Evolutionary conservation across 1,140 invertebrate genomes (phyloP).

Genomic region (Ceratosolen fusciceps): DNA sequence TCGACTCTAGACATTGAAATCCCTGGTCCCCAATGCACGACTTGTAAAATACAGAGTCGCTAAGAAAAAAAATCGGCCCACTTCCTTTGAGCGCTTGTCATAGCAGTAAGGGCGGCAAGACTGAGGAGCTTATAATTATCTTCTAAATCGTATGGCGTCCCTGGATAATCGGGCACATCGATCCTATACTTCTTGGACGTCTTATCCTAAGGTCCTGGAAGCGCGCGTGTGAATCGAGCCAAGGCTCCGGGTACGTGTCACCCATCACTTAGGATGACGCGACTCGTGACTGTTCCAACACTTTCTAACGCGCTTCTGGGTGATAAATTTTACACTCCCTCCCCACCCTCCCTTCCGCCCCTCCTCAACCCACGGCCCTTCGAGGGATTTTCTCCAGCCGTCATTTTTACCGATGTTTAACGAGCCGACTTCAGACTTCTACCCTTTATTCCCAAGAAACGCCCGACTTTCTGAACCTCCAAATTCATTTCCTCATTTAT

Average conservation of each 20-base stretch:
- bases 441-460: no score
- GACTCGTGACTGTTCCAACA: neutral
- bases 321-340: neutral
- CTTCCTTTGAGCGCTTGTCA: no score
- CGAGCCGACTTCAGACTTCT: neutral
- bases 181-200: neutral
- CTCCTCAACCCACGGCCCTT: neutral
- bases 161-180: neutral
- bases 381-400: neutral
- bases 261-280: conserved; percentile 17
- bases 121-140: neutral
- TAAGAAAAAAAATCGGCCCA: no score
- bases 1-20: no score
- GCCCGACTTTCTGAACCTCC: no score
- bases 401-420: neutral
- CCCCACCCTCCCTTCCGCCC: neutral
- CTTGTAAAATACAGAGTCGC: no score
- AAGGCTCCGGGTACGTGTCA: conserved; percentile 23
- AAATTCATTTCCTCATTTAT: no score
- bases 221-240: conserved; percentile 42
- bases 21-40: no score
- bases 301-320: conserved; percentile 8
- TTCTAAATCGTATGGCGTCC: neutral
- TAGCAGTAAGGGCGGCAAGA: no score
- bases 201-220: no score